Base-by-base conservation (phyloP, 2,888 invertebrate species). In the Fragum whitleyi region DNA sequence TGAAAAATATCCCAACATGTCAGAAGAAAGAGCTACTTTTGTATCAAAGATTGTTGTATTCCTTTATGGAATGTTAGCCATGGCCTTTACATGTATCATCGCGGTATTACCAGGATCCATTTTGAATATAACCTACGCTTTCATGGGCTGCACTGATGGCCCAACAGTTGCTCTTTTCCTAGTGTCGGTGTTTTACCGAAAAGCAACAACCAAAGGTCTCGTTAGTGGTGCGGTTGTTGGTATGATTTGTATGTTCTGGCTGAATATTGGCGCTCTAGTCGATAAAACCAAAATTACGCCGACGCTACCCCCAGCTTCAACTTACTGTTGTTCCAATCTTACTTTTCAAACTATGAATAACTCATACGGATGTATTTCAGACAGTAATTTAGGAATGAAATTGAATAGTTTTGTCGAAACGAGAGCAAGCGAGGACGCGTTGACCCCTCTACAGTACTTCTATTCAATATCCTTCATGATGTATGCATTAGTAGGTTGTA, bases 381-480 rank as follows among this genome's bases (percentile, higher is more conserved):
- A 57, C 1, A 57, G 1, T 26, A 57, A 57, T 28, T 11, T 57
- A 9, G 28, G 9, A 26, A 23, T 57, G 1, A 14, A 9, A 16
- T 3, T 3, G 14, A 47, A 47, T 47, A 2, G 14, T 16, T 47
- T 16, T 9, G 7, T 5, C 14, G 47, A 47, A 47, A 3, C 57
- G 7, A 28, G 0, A 3, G 16, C 57, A 23, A 28, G 26, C 19
- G 14, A 28, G 21, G 62, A 62, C 5, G 36, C 32, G 2, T 2
- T 32, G 32, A 28, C 57, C 26, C 26, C 57, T 7, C 11, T 57
- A 28, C 57, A 57, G 11, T 9, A 57, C 9, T 28, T 57, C 57
- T 57, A 57, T 61, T 61, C 61, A 11, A 61, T 61, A 16, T 61
- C 61, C 16, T 61, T 61, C 19, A 61, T 61, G 61, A 32, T 61